These are phyloP conservation scores for Lycaena phlaeas DNA, from an alignment of 2,888 invertebrate genomes.

Conservation along the genomic window DNA sequence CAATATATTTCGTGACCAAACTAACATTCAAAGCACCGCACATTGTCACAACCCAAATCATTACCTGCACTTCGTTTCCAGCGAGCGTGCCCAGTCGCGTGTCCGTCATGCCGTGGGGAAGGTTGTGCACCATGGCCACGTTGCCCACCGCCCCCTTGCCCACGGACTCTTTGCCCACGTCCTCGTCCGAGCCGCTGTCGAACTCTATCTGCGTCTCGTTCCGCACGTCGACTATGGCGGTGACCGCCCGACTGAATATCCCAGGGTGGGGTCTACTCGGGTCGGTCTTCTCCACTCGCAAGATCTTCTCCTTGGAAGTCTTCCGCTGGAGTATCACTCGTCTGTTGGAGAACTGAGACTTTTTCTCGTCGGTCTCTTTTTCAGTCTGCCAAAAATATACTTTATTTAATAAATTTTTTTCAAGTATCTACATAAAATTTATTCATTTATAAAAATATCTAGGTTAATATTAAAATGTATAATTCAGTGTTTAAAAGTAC, in stretches of 20 bases:
- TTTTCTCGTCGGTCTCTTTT: conserved; percentile 27
- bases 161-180: conserved; percentile 28
- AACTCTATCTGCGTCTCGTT: conserved; percentile 40
- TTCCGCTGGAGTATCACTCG: conserved; percentile 53
- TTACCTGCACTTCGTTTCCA: conserved; percentile 61
- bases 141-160: conserved; percentile 17
- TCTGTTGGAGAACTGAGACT: conserved; percentile 34
- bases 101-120: conserved; percentile 63
- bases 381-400: conserved; percentile 21
- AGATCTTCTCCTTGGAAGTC: conserved; percentile 36
- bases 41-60: conserved; percentile 4
- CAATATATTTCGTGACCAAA: too few relatives aligned
- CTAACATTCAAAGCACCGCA: conserved; percentile 1
- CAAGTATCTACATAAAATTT: too few relatives aligned
- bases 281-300: conserved; percentile 36
- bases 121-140: conserved; percentile 38
- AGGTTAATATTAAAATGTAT: too few relatives aligned
- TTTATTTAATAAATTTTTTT: too few relatives aligned
- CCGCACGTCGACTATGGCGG: conserved; percentile 35
- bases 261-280: conserved; percentile 42
- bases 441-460: too few relatives aligned
- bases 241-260: conserved; percentile 56
- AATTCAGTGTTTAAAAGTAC: too few relatives aligned
- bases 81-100: conserved; percentile 53
- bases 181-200: conserved; percentile 37